These are phyloP conservation scores for Craseonycteris thonglongyai DNA, from an alignment of 2,113 vertebrate genomes.

Conservation along the genomic window DNA sequence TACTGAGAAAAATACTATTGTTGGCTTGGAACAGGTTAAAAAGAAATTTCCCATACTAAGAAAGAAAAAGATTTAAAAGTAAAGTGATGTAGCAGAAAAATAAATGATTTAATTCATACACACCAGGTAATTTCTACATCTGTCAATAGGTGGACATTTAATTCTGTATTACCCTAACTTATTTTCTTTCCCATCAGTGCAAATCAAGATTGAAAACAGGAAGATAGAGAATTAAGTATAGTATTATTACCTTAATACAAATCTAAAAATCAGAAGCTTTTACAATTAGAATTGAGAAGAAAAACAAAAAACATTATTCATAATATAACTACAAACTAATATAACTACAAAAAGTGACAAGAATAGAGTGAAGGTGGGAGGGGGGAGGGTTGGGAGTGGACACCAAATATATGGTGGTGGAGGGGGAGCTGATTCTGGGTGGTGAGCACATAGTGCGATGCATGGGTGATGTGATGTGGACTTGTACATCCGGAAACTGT, in stretches of 20 bases:
- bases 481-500: too few species aligned
- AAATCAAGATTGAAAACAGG: not conserved
- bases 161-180: not conserved
- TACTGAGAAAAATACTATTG: not conserved
- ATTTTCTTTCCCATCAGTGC: constrained; percentile 1
- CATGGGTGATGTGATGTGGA: too few species aligned
- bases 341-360: not conserved
- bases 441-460: too few species aligned
- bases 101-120: not conserved
- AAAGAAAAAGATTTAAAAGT: not conserved
- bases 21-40: not conserved
- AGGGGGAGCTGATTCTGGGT: too few species aligned
- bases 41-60: not conserved
- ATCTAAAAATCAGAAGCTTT: not conserved
- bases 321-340: not conserved
- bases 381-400: too few species aligned
- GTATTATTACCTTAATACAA: not conserved
- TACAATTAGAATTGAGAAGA: not conserved
- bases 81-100: not conserved
- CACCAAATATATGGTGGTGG: too few species aligned
- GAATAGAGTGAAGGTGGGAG: not conserved
- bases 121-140: not conserved
- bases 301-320: not conserved
- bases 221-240: not conserved
- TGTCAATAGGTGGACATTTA: not conserved